These are phyloP conservation scores for Tyria jacobaeae DNA, from an alignment of 2,888 invertebrate genomes.

Conservation along the genomic window DNA sequence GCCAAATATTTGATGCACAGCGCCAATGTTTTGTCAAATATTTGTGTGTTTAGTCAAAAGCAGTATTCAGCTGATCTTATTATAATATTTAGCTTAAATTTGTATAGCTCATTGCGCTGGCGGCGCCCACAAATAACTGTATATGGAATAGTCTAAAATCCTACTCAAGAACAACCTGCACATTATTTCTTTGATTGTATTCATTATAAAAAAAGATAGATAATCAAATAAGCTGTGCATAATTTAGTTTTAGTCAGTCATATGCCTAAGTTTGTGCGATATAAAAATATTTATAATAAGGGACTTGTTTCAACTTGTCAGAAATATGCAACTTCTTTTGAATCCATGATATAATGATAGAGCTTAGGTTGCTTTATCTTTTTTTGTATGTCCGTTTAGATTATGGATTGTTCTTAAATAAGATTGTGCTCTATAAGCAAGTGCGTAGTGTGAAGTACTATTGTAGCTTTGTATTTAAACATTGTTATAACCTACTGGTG, in stretches of 20 bases:
- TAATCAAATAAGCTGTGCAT: too few species aligned
- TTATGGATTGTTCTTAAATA: background rate
- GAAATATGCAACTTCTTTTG: too few species aligned
- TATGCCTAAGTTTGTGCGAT: too few species aligned
- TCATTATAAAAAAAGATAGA: too few species aligned
- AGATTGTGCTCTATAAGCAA: background rate
- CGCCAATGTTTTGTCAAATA: slow-evolving; percentile 49
- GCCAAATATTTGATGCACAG: slow-evolving; percentile 49
- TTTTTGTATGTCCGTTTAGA: too few species aligned
- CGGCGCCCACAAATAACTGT: slow-evolving; percentile 38
- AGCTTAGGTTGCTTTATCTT: too few species aligned
- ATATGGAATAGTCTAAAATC: slow-evolving; percentile 9
- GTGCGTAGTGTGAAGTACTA: slow-evolving; percentile 6
- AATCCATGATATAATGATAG: too few species aligned
- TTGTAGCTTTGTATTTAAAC: background rate
- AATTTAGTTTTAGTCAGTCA: too few species aligned
- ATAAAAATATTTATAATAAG: too few species aligned
- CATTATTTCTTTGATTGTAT: background rate
- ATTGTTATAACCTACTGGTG: background rate
- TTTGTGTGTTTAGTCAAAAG: slow-evolving; percentile 55
- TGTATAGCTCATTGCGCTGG: slow-evolving; percentile 43
- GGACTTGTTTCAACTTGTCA: too few species aligned
- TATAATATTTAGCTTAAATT: slow-evolving; percentile 50
- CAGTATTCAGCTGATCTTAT: slow-evolving; percentile 53
- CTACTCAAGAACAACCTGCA: background rate